A percentile compares a stretch with the other conserved stretches of the same genome.
phyloP scores from a whole-genome alignment of 2,113 vertebrate genomes.

The Gobio gobio region DNA sequence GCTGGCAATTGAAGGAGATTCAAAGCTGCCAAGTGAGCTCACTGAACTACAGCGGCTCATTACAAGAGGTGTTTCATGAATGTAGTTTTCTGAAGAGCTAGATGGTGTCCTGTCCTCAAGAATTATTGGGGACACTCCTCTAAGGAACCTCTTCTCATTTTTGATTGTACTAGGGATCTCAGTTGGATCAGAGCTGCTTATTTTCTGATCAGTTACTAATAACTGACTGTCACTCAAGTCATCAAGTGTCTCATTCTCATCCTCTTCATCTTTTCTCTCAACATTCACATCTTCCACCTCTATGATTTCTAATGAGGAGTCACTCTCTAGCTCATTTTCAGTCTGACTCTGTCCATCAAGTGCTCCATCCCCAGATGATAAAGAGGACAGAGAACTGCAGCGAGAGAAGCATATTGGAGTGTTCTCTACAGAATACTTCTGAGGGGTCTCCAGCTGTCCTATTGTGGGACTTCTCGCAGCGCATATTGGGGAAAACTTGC shows the following conservation, averaged over 20 bases:
- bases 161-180: conserved; percentile 76
- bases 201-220: conserved; percentile 77
- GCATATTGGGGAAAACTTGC: conserved; percentile 81
- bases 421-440: conserved; percentile 89
- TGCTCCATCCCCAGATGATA: conserved; percentile 87
- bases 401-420: conserved; percentile 92
- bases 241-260: conserved; percentile 72
- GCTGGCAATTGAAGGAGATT: conserved; percentile 94
- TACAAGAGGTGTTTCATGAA: conserved; percentile 94
- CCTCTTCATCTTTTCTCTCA: conserved; percentile 68
- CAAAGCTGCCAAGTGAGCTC: conserved; percentile 95
- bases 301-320: conserved; percentile 90
- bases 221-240: conserved; percentile 76
- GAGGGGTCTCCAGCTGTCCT: conserved; percentile 80
- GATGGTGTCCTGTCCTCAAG: conserved; percentile 90
- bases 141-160: conserved; percentile 77
- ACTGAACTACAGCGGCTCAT: conserved; percentile 98
- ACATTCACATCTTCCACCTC: conserved; percentile 83
- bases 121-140: conserved; percentile 72
- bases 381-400: conserved; percentile 93
- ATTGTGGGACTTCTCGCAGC: conserved; percentile 68
- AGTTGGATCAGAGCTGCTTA: conserved; percentile 72
- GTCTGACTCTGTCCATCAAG: conserved; percentile 83
- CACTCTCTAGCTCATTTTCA: conserved; percentile 83
- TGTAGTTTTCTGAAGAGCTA: conserved; percentile 94